A percentile compares a stretch with the other conserved stretches of the same genome.
Conservation (phyloP, 2,113 vertebrate species). For the Cercopithecus mona region DNA sequence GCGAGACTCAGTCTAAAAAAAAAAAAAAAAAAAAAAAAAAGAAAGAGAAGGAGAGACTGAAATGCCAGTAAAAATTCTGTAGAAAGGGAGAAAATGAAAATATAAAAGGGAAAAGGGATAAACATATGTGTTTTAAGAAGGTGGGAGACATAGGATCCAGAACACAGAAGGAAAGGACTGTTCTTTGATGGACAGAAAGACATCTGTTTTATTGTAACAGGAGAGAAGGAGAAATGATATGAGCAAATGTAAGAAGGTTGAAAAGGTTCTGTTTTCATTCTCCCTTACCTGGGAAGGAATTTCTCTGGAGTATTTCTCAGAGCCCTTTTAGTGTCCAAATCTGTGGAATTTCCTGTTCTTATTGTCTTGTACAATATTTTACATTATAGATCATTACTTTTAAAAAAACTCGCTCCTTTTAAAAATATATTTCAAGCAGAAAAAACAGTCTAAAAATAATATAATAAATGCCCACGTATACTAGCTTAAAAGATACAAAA, state of each 20-base stretch:
- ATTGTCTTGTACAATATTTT: background rate
- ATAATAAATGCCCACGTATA: background rate
- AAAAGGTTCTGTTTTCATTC: background rate
- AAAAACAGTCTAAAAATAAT: background rate
- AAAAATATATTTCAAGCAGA: background rate
- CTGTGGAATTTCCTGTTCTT: slow-evolving; percentile 19
- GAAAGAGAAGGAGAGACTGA: background rate
- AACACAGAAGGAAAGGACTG: background rate
- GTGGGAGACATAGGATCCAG: background rate
- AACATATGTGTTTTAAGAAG: background rate
- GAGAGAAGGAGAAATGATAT: background rate
- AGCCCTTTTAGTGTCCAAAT: background rate
- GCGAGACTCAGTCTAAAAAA: too few species aligned
- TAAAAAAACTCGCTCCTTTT: background rate
- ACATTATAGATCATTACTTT: background rate
- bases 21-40: too few species aligned
- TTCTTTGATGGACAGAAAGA: background rate
- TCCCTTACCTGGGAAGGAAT: background rate
- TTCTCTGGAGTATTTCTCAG: background rate
- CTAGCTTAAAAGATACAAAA: background rate
- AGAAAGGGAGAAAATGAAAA: background rate
- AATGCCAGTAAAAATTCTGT: background rate
- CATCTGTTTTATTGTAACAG: background rate
- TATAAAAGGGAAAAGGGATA: background rate
- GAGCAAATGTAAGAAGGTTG: background rate